Evolutionary conservation across 2,797 vertebrate species (phyloP).

Genomic region (Tragelaphus oryx): DNA sequence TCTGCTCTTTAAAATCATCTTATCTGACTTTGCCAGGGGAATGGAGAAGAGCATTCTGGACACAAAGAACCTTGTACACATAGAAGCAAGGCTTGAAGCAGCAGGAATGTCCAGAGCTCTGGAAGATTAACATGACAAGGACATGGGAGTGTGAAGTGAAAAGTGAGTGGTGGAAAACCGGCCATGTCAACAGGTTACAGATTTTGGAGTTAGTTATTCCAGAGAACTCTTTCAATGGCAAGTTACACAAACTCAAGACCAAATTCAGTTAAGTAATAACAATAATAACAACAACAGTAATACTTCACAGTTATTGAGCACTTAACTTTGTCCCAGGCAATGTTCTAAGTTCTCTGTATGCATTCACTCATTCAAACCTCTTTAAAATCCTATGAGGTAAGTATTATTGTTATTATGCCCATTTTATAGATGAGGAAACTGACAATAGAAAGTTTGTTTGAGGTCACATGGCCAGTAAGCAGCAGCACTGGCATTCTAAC

Average conservation of each 20-base stretch:
- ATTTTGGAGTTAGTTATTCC: background rate
- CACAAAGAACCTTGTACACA: background rate
- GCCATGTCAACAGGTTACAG: background rate
- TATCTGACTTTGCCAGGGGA: background rate
- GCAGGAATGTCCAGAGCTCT: background rate
- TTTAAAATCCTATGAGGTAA: background rate
- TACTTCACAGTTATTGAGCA: background rate
- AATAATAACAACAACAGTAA: background rate
- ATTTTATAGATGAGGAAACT: background rate
- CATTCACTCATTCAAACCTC: background rate
- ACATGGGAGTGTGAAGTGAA: background rate
- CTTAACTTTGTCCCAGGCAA: background rate
- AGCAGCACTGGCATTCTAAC: background rate
- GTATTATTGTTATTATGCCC: background rate
- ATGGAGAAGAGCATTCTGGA: background rate
- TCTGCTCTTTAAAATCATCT: background rate
- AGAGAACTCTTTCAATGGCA: background rate
- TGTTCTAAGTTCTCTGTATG: background rate
- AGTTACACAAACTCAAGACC: background rate
- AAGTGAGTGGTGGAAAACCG: background rate
- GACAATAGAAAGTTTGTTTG: background rate
- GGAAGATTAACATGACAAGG: background rate
- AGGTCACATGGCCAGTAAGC: background rate
- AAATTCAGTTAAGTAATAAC: background rate
- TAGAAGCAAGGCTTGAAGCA: background rate